phyloP scores from a whole-genome alignment of 2,113 vertebrate genomes.

The Campylorhamphus procurvoides region DNA sequence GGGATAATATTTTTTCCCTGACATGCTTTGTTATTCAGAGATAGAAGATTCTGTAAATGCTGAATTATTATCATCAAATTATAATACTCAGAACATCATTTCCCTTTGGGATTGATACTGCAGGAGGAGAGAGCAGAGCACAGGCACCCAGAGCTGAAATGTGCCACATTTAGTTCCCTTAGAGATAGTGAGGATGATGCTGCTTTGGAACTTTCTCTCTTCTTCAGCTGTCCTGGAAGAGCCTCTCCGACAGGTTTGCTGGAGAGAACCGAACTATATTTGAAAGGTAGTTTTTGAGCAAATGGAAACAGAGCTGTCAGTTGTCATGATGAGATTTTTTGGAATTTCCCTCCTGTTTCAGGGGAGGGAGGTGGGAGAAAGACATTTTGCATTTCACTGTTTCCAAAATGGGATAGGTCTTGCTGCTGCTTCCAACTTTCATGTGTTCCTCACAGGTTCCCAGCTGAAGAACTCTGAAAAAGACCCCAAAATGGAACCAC shows the following conservation, averaged over 20 bases:
- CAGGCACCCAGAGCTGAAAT: background rate
- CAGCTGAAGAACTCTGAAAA: rapidly evolving
- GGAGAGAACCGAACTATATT: constrained; percentile 1
- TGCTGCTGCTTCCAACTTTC: rapidly evolving
- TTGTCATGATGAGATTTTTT: background rate
- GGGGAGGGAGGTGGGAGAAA: background rate
- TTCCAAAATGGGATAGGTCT: background rate
- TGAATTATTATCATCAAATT: constrained; percentile 68
- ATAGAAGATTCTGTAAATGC: constrained; percentile 60
- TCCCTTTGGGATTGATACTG: constrained; percentile 54
- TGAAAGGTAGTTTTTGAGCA: constrained; percentile 41
- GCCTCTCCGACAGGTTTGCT: constrained; percentile 30
- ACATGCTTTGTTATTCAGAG: constrained; percentile 55
- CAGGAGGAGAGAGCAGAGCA: constrained; percentile 12
- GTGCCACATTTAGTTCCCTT: background rate
- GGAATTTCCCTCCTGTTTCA: background rate
- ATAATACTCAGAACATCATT: constrained; percentile 56
- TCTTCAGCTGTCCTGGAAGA: constrained; percentile 30
- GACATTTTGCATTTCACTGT: background rate
- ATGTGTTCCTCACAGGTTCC: background rate
- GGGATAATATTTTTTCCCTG: constrained; percentile 25
- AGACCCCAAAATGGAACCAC: rapidly evolving
- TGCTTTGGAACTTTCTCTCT: background rate
- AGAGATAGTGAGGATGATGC: background rate
- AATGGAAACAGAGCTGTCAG: constrained; percentile 38